phyloP scores from a whole-genome alignment of 2,888 invertebrate genomes.

The Didymodactylos carnosus region DNA sequence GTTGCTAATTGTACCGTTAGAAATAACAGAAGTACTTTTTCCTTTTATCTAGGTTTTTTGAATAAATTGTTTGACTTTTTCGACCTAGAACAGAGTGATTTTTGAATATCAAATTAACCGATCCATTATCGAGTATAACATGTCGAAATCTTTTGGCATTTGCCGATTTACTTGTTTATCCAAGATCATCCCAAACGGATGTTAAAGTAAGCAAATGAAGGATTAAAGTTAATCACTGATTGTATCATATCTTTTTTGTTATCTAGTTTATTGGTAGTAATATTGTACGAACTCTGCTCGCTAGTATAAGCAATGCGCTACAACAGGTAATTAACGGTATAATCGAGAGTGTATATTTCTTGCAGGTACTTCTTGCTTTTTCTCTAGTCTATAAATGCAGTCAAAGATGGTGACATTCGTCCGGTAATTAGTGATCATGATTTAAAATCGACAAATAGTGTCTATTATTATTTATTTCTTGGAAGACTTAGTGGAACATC shows the following conservation, averaged over 20 bases:
- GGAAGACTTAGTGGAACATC: not conserved
- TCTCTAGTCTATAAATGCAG: not conserved
- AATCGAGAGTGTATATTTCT: not conserved
- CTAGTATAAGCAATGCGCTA: not conserved
- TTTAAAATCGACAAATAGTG: not conserved
- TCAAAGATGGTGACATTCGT: not conserved
- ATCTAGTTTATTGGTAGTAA: not conserved
- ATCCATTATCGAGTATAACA: not conserved
- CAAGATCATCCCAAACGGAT: not conserved
- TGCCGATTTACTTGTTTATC: not conserved
- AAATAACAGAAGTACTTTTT: not conserved
- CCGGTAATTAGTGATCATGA: not conserved
- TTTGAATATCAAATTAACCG: not conserved
- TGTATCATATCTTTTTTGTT: not conserved
- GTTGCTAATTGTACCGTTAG: slow-evolving; percentile 31
- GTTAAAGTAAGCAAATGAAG: not conserved
- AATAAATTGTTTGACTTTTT: slow-evolving; percentile 18
- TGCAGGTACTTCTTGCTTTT: not conserved
- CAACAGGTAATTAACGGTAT: not conserved
- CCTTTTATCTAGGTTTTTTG: not conserved
- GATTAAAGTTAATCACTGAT: not conserved
- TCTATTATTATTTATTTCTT: not conserved
- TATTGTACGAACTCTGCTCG: not conserved
- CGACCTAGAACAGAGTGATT: slow-evolving; percentile 1
- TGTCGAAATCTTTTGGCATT: not conserved